These are phyloP conservation scores for Calycopis cecrops DNA, from an alignment of 1,140 invertebrate species.

Conservation along the genomic window DNA sequence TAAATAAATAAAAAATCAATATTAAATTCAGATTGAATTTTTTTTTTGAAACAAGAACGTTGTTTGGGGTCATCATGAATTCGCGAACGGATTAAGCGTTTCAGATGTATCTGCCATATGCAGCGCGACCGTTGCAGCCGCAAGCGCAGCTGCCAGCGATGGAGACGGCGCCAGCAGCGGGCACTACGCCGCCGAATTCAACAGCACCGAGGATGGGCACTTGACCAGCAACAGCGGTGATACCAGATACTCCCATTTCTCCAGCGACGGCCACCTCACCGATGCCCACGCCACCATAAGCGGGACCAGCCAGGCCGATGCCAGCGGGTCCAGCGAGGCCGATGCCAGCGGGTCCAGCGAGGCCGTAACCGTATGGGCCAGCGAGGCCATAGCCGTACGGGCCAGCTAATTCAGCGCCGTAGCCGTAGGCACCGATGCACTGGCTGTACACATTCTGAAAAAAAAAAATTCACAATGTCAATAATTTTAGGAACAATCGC, in stretches of 20 bases:
- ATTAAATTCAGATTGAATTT: no score
- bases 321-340: conserved; percentile 1
- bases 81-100: no score
- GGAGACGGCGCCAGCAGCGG: conserved; percentile 27
- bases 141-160: conserved; percentile 30
- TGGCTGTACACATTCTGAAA: conserved; percentile 1
- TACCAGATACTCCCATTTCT: conserved; percentile 23
- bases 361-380: neutral
- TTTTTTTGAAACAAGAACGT: no score
- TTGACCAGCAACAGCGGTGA: conserved; percentile 3
- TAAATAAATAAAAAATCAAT: no score
- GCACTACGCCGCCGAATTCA: conserved; percentile 24
- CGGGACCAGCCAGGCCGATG: conserved; percentile 28
- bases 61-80: no score
- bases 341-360: neutral
- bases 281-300: no score
- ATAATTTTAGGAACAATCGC: no score
- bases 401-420: neutral
- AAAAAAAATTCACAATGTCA: no score
- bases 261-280: conserved; percentile 13
- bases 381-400: neutral
- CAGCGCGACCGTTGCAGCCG: conserved; percentile 13
- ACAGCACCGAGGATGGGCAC: conserved; percentile 5
- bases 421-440: neutral
- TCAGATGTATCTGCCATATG: conserved; percentile 1